Base-by-base conservation (phyloP, 2,797 vertebrate species). In the Thamnophis elegans region DNA sequence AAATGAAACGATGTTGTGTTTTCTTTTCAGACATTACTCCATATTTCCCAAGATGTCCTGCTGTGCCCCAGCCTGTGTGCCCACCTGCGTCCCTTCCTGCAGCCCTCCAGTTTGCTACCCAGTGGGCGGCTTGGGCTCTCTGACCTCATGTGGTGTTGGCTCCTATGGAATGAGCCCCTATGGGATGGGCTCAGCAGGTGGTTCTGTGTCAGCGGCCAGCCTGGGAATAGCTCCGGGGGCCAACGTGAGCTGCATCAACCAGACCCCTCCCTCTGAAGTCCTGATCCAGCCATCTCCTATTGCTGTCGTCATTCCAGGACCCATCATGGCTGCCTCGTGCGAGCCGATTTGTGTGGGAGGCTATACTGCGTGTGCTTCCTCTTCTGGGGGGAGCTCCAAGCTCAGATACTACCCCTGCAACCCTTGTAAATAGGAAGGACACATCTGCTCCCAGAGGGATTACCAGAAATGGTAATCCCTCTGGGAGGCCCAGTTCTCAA, bases 231-330 rank as follows among this genome's bases (percentile, higher is more conserved):
- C 1, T 8, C 2, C 28, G 2, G 8, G 53, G 28, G 54, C 28
- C 85, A 87, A 0, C 0, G 3, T 56, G 16, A 54, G 85, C 2
- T 32, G 85, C 0, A 0, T 87, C 54, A 32, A 0, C 54, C 53
- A 56, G 85, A 5, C 0, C 26, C 85, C 85, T 16, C 3, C 85
- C 0, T 87, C 54, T 16, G 28, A 87, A 55, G 0, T 87, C 0
- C 0, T 56, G 7, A 0, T 87, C 85, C 53, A 87, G 26, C 28
- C 53, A 8, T 0, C 85, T 18, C 2, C 28, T 1, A 0, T 2
- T 18, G 0, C 0, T 0, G 0, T 56, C 1, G 0, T 1, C 54
- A 0, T 87, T 12, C 85, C 85, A 1, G 85, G 85, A n/a, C n/a
- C n/a, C n/a, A n/a, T n/a, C n/a, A n/a, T n/a, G n/a, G n/a, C n/a